Base-by-base conservation (phyloP, 2,797 vertebrate species). In the Melanogrammus aeglefinus region DNA sequence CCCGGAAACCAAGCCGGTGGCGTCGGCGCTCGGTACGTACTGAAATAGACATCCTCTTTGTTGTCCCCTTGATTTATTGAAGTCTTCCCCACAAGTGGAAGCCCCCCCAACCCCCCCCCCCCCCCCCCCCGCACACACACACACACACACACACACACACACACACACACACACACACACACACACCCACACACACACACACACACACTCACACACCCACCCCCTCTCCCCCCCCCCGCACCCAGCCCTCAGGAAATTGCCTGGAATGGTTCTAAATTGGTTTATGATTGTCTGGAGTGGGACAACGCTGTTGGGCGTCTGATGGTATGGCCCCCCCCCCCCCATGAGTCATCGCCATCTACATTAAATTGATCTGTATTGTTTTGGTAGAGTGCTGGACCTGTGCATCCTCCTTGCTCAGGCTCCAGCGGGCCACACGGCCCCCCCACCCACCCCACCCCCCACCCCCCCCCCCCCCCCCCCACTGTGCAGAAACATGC, bases 61-160 rank as follows among this genome's bases (percentile, higher is more conserved):
- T 94, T 95, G 93, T 94, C 94, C 86, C 86, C 88, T 88, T 95
- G 95, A 95, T 95, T 94, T 94, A 95, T 95, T 94, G 94, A 95
- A 95, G 94, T 93, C 92, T 92, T 94, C 91, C 83, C 90, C 91
- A 92, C 91, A 92, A 92, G 91, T 94, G 92, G 92, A 94, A 92
- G 92, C 92, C 93, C 89, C 87, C 3, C 12, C 44, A 14, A 14
- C 44, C 3, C 44, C 13, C 44, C 44, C 87, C 3, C 12, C 44
- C 44, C 44, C 44, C 3, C 44, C 13, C 44, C 44, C 39, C 39
- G n/a, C n/a, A 51, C 13, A n/a, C 44, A 8, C 44, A 14, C 44
- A 2, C 44, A 2, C 44, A n/a, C 12, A 13, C 44, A 88, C 12
- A 5, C 41, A 5, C 12, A 13, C 44, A 1, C 44, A 14, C 12